Conservation (phyloP, 30 jellyfish, hydroid and myxozoan species). For the Aurelia sp. region DNA sequence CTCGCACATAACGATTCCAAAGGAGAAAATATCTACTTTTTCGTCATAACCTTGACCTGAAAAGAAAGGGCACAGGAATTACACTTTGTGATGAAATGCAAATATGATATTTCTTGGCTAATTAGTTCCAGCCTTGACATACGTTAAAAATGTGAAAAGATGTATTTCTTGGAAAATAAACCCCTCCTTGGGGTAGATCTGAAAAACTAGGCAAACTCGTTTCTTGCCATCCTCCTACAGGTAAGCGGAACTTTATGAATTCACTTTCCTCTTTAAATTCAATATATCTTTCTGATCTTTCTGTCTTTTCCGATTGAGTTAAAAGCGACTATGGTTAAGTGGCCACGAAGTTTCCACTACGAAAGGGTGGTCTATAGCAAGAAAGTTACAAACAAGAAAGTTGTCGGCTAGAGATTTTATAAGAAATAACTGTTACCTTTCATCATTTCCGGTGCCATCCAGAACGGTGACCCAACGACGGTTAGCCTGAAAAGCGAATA, state of each 20-base stretch:
- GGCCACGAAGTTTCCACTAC: neutral
- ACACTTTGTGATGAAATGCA: neutral
- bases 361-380: neutral
- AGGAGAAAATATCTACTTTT: conserved; percentile 84
- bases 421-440: conserved; percentile 39
- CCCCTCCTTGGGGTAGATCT: no score
- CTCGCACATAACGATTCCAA: conserved; percentile 83
- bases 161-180: no score
- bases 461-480: conserved; percentile 88
- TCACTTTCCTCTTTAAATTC: no score
- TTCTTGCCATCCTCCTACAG: no score
- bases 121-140: neutral
- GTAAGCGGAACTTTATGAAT: no score
- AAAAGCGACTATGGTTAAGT: no score
- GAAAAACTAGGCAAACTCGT: no score
- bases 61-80: neutral
- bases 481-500: conserved; percentile 39
- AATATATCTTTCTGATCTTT: no score
- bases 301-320: no score
- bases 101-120: neutral
- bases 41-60: conserved; percentile 85
- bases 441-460: conserved; percentile 98
- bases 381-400: neutral
- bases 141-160: no score
- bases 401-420: neutral